These are phyloP conservation scores for Carlito syrichta DNA, from an alignment of 2,113 vertebrate species.

Conservation along the genomic window DNA sequence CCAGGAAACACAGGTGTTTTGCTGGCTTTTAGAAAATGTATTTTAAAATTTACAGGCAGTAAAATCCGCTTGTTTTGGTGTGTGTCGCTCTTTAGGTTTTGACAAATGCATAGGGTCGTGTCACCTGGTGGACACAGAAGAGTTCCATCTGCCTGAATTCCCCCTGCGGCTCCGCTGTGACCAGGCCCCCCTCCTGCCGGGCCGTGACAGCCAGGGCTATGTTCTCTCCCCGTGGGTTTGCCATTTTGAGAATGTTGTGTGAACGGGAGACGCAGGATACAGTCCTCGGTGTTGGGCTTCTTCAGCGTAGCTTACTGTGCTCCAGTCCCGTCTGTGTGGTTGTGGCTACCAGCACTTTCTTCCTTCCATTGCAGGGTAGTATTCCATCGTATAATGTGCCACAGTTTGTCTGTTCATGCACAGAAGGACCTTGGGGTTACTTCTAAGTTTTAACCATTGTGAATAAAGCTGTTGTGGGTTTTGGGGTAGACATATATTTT, in stretches of 20 bases:
- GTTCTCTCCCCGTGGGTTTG: background rate
- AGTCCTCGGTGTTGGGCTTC: background rate
- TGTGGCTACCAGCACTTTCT: fast-evolving
- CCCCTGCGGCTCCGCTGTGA: no score
- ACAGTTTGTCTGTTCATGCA: background rate
- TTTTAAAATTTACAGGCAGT: background rate
- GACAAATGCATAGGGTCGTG: background rate
- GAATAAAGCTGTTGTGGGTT: background rate
- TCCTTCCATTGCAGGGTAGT: background rate
- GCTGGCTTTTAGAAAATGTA: background rate
- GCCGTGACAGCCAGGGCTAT: background rate
- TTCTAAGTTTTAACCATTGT: background rate
- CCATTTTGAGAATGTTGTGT: no score
- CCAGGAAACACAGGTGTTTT: background rate
- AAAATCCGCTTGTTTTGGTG: background rate
- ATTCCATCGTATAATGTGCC: background rate
- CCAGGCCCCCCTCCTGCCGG: background rate
- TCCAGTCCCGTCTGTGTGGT: background rate
- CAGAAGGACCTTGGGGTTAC: background rate
- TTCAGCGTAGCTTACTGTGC: background rate
- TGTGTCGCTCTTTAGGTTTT: background rate
- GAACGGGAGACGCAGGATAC: no score
- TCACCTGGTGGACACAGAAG: background rate
- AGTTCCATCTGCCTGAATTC: fast-evolving
- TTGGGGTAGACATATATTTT: background rate